These are phyloP conservation scores for Paradoxurus hermaphroditus DNA, from an alignment of 2,113 vertebrate species.

Conservation along the genomic window DNA sequence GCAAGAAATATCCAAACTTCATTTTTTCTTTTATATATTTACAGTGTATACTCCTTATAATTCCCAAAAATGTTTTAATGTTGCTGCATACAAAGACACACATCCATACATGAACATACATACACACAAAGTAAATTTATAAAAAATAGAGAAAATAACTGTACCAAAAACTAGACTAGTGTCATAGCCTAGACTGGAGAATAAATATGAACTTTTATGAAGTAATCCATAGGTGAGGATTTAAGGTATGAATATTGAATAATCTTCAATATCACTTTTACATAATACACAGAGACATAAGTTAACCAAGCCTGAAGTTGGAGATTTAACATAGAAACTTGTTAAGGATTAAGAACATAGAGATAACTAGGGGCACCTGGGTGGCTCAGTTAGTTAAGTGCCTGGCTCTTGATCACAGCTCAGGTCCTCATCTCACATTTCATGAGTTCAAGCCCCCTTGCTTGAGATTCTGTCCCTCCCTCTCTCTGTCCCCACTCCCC, in stretches of 20 bases:
- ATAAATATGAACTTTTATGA: neutral
- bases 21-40: neutral
- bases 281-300: neutral
- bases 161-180: neutral
- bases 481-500: no score
- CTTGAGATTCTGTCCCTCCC: no score
- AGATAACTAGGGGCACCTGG: no score
- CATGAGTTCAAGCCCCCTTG: no score
- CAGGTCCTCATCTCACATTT: no score
- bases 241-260: neutral
- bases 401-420: no score
- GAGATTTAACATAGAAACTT: neutral
- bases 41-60: neutral
- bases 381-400: no score
- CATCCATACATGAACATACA: neutral
- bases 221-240: neutral
- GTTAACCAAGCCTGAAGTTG: neutral
- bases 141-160: neutral
- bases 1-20: neutral
- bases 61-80: neutral
- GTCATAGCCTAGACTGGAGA: neutral
- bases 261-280: neutral
- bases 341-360: neutral
- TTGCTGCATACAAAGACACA: neutral
- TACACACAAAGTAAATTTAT: neutral